Base-by-base conservation (phyloP, 2,797 vertebrate species). In the Sebastes kiyomatsui region DNA sequence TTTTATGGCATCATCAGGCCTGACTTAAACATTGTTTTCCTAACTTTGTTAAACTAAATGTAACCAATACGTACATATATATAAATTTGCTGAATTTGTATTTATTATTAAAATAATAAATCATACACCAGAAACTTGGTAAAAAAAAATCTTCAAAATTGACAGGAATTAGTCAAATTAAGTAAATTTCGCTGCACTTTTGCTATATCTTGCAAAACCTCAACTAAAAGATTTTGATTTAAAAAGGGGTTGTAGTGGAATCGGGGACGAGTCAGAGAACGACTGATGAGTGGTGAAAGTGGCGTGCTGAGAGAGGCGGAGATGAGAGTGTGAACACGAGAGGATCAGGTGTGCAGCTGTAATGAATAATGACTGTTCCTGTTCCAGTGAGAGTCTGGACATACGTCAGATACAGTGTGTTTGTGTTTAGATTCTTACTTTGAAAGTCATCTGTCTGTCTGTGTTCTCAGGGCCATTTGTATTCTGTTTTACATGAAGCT, bases 131-230 rank as follows among this genome's bases (percentile, higher is more conserved):
- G 38, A 42, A 42, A 42, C 38, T 42, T 42, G 13, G 38, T 16
- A 42, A 42, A 42, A 42, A 42, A 38, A 42, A 42, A 1, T 42
- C 38, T 42, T 42, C 0, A 42, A 42, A 42, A 42, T 42, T 6
- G 0, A 16, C 38, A 42, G 5, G 14, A 42, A 42, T 42, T 42
- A 42, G 6, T 42, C 1, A 16, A 42, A 42, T 42, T 6, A 42
- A 42, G 0, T 16, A 1, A 0, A 1, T 42, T 42, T 42, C 0
- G 2, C 5, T 16, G 5, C 38, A 42, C 38, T 42, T 42, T 42
- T 42, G 38, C 38, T 16, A 42, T 42, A 7, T 42, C 13, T 0
- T 42, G 38, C 38, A 42, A 14, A 14, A 42, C 13, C 35, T 1
- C 38, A 1, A 42, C 0, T 1, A 42, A 42, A 42, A 42, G 0